These are phyloP conservation scores for Drosophila ezoana DNA, from an alignment of 2,888 invertebrate species.

Conservation along the genomic window DNA sequence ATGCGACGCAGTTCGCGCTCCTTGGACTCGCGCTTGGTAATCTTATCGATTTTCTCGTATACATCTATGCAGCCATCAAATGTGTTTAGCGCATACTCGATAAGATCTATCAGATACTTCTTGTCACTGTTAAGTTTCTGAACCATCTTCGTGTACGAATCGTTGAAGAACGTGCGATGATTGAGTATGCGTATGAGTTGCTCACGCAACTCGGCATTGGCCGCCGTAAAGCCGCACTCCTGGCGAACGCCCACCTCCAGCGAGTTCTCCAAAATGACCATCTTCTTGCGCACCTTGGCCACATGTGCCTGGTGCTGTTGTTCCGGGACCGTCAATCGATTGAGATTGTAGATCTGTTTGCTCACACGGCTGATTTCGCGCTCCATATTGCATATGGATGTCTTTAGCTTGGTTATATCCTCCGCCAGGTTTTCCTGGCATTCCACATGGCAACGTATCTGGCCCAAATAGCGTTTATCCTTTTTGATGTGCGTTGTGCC, in stretches of 20 bases:
- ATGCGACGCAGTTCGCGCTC: constrained; percentile 78
- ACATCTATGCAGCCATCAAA: constrained; percentile 83
- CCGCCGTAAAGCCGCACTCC: constrained; percentile 81
- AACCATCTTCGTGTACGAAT: constrained; percentile 82
- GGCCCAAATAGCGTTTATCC: constrained; percentile 65
- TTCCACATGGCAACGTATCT: constrained; percentile 79
- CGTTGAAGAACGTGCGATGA: constrained; percentile 82
- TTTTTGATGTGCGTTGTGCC: constrained; percentile 73
- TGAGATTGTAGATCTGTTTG: constrained; percentile 82
- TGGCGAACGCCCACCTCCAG: constrained; percentile 81
- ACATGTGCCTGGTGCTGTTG: constrained; percentile 81
- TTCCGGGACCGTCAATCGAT: constrained; percentile 82
- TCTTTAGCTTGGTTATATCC: constrained; percentile 79
- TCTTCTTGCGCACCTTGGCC: constrained; percentile 69
- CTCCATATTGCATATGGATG: constrained; percentile 77
- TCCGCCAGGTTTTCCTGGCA: constrained; percentile 81
- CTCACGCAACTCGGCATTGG: constrained; percentile 77
- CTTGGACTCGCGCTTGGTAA: constrained; percentile 73
- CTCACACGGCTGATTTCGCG: constrained; percentile 80
- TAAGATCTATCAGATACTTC: constrained; percentile 83
- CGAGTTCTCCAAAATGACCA: constrained; percentile 82
- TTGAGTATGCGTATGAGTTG: constrained; percentile 80
- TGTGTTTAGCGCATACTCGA: constrained; percentile 82
- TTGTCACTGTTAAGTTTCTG: constrained; percentile 82
- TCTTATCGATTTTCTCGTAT: constrained; percentile 82